Evolutionary conservation across 2,113 vertebrate species (phyloP), one percentile per base, ranked within the genome.

Genomic region (Semnornis frantzii): DNA sequence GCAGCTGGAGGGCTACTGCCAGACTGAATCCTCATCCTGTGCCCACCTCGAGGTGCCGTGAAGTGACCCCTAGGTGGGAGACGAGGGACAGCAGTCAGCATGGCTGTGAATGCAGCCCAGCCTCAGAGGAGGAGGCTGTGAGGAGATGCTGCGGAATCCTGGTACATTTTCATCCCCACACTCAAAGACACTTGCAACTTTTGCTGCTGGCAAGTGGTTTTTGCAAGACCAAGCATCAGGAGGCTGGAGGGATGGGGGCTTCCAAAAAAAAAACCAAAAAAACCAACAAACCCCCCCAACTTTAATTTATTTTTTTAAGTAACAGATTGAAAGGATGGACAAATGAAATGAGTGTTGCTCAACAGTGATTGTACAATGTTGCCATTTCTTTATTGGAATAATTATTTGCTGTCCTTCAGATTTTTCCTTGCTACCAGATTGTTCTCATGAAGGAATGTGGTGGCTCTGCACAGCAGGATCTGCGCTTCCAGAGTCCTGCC

Each of bases 1-100:
- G 96, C 97, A 97, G 87, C 97, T 99, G 10, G 99, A 99, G 89
- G 96, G 97, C 55, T 98, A 87, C 92, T 99, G 98, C 4, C 97
- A 99, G 44, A 27, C 91, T 5, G 91, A 97, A 24, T 48, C 96
- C 6, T 91, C 64, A 4, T 96, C 97, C 15, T 98, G 98, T 8
- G 80, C 94, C 8, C 93, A 97, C 3, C 27, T 97, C 62, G 79
- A 85, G 82, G 9, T 9, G 79, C 79, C 33, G 13, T 91, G 83
- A 85, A 37, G 20, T 93, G 92, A 97, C 73, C 14, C 25, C 23
- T 7, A 19, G 31, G 44, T 17, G 4, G 14, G 8, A n/a, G 30
- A 31, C 34, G 70, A 81, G 20, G 28, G 64, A 68, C 59, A 42
- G 44, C 44, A 68, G 54, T 14, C 55, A 71, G 13, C 15, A 17